These are phyloP conservation scores for Mactra quadrangularis DNA, from an alignment of 1,140 invertebrate species.

Conservation along the genomic window DNA sequence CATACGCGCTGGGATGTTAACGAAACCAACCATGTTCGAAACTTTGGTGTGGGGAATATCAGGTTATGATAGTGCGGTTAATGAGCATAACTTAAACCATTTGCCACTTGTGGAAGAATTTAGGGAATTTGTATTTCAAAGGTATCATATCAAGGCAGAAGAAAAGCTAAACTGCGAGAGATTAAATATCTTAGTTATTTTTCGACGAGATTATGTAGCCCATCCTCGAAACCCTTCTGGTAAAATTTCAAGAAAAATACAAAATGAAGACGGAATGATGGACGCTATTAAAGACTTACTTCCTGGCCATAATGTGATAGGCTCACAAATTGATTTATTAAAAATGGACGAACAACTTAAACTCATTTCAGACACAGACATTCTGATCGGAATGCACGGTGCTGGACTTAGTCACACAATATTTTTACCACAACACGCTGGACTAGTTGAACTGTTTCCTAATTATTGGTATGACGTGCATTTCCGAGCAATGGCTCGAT, in stretches of 20 bases:
- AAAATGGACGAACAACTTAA: conserved; percentile 66
- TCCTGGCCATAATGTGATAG: conserved; percentile 58
- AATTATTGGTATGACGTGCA: conserved; percentile 76
- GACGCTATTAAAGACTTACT: conserved; percentile 18
- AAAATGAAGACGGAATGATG: conserved; percentile 75
- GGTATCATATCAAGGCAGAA: conserved; percentile 42
- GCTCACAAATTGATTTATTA: conserved; percentile 72
- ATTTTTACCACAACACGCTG: conserved; percentile 97
- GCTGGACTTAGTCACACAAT: conserved; percentile 96
- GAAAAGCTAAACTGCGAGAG: conserved; percentile 66
- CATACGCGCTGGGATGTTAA: conserved; percentile 56
- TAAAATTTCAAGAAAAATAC: conserved; percentile 72
- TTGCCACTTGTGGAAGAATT: conserved; percentile 77
- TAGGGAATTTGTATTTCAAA: conserved; percentile 74
- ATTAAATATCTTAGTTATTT: conserved; percentile 75
- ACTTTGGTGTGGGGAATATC: conserved; percentile 73
- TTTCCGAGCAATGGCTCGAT: conserved; percentile 77
- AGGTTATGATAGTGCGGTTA: conserved; percentile 77
- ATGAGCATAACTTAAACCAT: conserved; percentile 43
- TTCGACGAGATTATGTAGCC: conserved; percentile 78
- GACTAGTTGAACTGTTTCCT: conserved; percentile 94
- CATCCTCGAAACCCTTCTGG: conserved; percentile 80
- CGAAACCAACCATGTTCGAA: conserved; percentile 52
- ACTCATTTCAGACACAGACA: conserved; percentile 89
- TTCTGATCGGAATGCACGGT: conserved; percentile 98